Conservation (phyloP, 2,888 invertebrate genomes). For the Hypercompe scribonia region DNA sequence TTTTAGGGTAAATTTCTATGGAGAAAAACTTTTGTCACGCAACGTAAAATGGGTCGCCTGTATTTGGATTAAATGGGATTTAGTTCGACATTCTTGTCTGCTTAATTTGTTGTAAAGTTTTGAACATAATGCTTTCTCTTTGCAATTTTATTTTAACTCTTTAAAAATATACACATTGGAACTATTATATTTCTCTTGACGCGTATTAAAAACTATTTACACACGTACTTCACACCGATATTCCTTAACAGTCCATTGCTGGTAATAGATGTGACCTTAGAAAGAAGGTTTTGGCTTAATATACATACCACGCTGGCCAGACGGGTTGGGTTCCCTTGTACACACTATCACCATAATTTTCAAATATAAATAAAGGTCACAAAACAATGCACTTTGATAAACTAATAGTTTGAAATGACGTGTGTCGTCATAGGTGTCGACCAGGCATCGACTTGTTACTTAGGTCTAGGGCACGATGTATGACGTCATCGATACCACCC, state of each 20-base stretch:
- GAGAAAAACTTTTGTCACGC: constrained; percentile 11
- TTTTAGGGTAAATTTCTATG: background rate
- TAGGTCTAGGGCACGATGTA: constrained; percentile 13
- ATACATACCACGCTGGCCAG: no score
- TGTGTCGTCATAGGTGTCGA: constrained; percentile 9
- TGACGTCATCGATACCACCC: constrained; percentile 8
- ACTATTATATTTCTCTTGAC: background rate
- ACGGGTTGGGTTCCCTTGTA: no score
- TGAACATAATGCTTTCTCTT: background rate
- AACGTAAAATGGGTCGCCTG: constrained; percentile 9
- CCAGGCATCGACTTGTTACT: constrained; percentile 22
- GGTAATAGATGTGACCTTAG: no score
- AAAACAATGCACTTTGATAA: background rate
- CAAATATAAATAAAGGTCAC: background rate
- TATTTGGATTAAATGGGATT: background rate
- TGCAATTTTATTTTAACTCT: background rate
- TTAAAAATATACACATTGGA: background rate
- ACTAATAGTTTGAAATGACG: constrained; percentile 1
- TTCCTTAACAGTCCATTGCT: no score
- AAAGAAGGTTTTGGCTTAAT: no score
- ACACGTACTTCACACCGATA: no score
- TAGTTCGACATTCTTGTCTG: background rate
- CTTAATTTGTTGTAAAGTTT: background rate
- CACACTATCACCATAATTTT: no score
- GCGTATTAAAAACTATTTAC: no score